phyloP scores from a whole-genome alignment of 2,113 vertebrate species.

The Mobula hypostoma region DNA sequence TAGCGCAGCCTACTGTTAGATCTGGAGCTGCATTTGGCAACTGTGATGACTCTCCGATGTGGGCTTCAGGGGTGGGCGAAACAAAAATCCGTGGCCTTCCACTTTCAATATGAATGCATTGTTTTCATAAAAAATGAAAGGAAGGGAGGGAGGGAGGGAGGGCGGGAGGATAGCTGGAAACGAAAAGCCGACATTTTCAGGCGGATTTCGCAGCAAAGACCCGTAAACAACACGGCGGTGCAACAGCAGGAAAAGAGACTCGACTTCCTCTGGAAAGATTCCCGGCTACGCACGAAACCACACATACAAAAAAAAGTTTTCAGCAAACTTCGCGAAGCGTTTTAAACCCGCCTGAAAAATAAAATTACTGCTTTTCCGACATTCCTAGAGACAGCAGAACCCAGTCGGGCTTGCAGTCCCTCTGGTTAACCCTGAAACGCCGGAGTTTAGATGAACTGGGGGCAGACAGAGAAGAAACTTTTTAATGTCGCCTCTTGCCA shows the following conservation, averaged over 20 bases:
- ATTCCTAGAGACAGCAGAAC: too few relatives aligned
- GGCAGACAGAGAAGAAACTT: background rate
- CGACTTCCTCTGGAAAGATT: background rate
- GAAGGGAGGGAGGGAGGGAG: too few relatives aligned
- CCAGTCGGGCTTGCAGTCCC: too few relatives aligned
- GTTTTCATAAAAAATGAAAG: too few relatives aligned
- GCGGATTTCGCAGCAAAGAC: background rate
- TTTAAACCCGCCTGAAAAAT: background rate
- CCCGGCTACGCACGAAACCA: background rate
- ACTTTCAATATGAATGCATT: background rate
- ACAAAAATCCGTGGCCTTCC: constrained; percentile 1
- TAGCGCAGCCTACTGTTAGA: constrained; percentile 29
- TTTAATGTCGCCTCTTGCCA: background rate
- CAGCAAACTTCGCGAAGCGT: background rate
- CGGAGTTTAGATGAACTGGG: too few relatives aligned
- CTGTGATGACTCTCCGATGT: background rate
- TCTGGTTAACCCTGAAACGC: too few relatives aligned
- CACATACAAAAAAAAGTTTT: background rate
- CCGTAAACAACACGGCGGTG: background rate
- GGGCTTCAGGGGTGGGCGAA: background rate
- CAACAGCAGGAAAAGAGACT: background rate
- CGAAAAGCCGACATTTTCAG: background rate
- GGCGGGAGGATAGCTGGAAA: background rate
- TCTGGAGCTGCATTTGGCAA: background rate
- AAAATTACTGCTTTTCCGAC: background rate